Conservation (phyloP, 2,113 vertebrate genomes). For the Dipodomys merriami region DNA sequence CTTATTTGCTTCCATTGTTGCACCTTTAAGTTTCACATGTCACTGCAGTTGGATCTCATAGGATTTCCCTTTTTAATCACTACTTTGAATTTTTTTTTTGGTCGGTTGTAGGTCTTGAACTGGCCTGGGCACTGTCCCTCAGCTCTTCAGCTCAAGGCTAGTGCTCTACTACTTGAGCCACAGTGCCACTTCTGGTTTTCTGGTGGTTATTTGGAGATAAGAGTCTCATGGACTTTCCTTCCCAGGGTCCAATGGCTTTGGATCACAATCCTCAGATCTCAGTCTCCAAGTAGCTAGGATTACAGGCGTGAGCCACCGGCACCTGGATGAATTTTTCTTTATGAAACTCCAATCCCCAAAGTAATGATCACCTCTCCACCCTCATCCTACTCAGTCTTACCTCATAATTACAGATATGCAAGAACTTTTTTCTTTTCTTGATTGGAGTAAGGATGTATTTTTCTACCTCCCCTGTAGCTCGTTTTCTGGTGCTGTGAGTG, state of each 20-base stretch:
- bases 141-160: too few relatives aligned
- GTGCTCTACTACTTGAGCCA: too few relatives aligned
- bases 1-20: background rate
- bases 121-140: too few relatives aligned
- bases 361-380: background rate
- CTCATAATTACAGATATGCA: background rate
- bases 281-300: too few relatives aligned
- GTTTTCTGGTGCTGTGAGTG: background rate
- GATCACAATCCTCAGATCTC: too few relatives aligned
- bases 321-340: background rate
- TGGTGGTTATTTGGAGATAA: too few relatives aligned
- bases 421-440: background rate
- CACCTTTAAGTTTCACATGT: background rate
- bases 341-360: background rate
- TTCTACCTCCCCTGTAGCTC: background rate
- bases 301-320: too few relatives aligned
- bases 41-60: too few relatives aligned
- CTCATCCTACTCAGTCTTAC: background rate
- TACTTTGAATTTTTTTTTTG: background rate
- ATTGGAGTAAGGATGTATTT: background rate
- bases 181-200: too few relatives aligned
- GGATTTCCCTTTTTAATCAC: background rate
- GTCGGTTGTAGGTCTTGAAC: too few relatives aligned
- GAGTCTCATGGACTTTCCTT: too few relatives aligned
- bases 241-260: too few relatives aligned